These are phyloP conservation scores for Tholera decimalis DNA, from an alignment of 2,888 invertebrate species.

Conservation along the genomic window DNA sequence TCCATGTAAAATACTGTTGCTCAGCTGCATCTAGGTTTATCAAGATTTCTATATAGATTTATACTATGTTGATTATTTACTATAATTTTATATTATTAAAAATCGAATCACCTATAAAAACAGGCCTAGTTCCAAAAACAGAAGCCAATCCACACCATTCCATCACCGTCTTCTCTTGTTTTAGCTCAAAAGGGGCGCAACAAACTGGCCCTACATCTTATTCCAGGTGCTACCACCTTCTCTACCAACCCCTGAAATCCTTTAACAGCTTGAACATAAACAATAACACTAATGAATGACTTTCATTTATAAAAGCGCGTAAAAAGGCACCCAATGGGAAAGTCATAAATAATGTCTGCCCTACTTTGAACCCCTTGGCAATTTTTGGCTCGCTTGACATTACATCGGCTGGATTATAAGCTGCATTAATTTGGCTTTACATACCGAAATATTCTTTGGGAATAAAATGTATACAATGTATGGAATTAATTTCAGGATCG, in stretches of 20 bases:
- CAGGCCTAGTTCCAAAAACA: no score
- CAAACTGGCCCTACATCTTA: not conserved
- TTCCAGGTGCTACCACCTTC: not conserved
- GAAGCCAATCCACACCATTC: fast-evolving
- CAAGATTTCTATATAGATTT: no score
- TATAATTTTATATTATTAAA: no score
- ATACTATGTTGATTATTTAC: no score
- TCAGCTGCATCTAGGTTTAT: no score
- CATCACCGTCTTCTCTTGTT: not conserved
- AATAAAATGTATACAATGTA: not conserved
- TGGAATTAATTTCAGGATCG: not conserved
- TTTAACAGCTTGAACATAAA: conserved; percentile 40
- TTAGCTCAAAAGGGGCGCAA: not conserved
- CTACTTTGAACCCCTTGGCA: conserved; percentile 35
- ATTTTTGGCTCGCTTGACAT: conserved; percentile 49
- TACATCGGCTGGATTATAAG: conserved; percentile 40
- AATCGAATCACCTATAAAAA: no score
- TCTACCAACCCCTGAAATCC: not conserved
- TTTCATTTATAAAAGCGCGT: conserved; percentile 64
- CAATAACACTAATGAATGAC: conserved; percentile 45
- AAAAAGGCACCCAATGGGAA: conserved; percentile 47
- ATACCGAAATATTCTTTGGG: not conserved
- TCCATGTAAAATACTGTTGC: no score
- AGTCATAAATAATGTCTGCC: conserved; percentile 56
- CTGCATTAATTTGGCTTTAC: conserved; percentile 22